These are phyloP conservation scores for Paramisgurnus dabryanus DNA, from an alignment of 2,113 vertebrate species.

Conservation along the genomic window DNA sequence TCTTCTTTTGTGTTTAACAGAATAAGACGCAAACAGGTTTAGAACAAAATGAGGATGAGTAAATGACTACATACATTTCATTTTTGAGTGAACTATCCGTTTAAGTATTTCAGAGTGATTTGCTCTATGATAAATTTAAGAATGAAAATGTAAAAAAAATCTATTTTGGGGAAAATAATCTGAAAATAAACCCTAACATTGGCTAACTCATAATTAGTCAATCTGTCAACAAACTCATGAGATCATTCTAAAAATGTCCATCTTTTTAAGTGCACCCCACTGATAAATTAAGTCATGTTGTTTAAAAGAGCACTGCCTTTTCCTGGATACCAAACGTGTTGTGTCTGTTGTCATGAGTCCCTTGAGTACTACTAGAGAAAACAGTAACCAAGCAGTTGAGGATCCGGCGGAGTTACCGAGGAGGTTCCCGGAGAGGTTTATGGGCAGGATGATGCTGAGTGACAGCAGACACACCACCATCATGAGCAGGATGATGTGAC, in stretches of 20 bases:
- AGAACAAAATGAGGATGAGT: too few relatives aligned
- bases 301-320: slow-evolving; percentile 22
- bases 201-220: neutral
- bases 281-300: slow-evolving; percentile 18
- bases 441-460: slow-evolving; percentile 87
- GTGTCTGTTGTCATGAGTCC: slow-evolving; percentile 43
- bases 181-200: neutral
- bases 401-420: slow-evolving; percentile 77
- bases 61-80: too few relatives aligned
- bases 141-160: too few relatives aligned
- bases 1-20: too few relatives aligned
- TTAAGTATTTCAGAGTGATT: too few relatives aligned
- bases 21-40: too few relatives aligned
- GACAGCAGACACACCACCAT: slow-evolving; percentile 88
- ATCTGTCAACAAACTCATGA: slow-evolving; percentile 18
- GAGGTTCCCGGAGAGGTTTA: slow-evolving; percentile 92
- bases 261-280: neutral
- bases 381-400: slow-evolving; percentile 22
- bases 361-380: slow-evolving; percentile 1
- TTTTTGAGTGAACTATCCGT: too few relatives aligned
- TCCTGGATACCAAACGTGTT: slow-evolving; percentile 43
- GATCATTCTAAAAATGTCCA: neutral
- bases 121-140: too few relatives aligned
- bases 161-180: too few relatives aligned
- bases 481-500: slow-evolving; percentile 88